A percentile compares a stretch with the other conserved stretches of the same genome.
Evolutionary conservation across 2,888 invertebrate genomes (phyloP).

Genomic region (Dynastes hyllus): DNA sequence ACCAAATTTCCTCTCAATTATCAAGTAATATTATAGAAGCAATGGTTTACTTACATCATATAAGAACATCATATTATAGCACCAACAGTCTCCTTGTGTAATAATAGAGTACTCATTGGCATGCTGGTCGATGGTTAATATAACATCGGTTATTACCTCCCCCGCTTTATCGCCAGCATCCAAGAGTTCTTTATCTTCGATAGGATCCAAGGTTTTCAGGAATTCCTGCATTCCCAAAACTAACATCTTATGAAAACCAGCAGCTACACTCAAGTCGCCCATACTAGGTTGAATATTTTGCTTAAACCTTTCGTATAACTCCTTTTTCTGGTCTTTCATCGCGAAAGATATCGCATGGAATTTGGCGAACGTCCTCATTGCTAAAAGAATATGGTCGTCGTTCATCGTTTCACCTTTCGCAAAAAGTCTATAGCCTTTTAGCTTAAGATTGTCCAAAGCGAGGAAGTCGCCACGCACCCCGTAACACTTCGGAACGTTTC

Average conservation of each 20-base stretch:
- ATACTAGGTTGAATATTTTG: conserved; percentile 16
- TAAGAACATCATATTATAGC: conserved; percentile 48
- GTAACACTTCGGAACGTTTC: conserved; percentile 47
- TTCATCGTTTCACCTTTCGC: conserved; percentile 66
- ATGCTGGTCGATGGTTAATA: conserved; percentile 15
- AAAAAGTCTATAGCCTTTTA: conserved; percentile 64
- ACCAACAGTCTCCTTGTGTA: conserved; percentile 43
- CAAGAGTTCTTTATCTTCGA: conserved; percentile 23
- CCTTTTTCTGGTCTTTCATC: conserved; percentile 74
- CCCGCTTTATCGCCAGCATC: conserved; percentile 8
- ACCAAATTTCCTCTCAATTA: too few relatives aligned
- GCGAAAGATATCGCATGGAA: conserved; percentile 77
- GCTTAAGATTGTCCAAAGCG: conserved; percentile 67
- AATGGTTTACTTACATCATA: conserved; percentile 38
- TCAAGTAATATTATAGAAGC: too few relatives aligned
- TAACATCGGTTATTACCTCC: conserved; percentile 16
- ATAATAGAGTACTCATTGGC: conserved; percentile 30
- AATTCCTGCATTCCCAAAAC: neutral
- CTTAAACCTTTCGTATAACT: conserved; percentile 69
- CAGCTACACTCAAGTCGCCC: neutral
- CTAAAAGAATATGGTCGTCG: conserved; percentile 67
- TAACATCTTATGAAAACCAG: conserved; percentile 10
- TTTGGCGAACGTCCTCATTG: conserved; percentile 68
- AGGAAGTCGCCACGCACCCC: conserved; percentile 63
- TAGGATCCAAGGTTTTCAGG: conserved; percentile 19